Conservation (phyloP, 2,113 vertebrate species). For the Macrotis lagotis region DNA sequence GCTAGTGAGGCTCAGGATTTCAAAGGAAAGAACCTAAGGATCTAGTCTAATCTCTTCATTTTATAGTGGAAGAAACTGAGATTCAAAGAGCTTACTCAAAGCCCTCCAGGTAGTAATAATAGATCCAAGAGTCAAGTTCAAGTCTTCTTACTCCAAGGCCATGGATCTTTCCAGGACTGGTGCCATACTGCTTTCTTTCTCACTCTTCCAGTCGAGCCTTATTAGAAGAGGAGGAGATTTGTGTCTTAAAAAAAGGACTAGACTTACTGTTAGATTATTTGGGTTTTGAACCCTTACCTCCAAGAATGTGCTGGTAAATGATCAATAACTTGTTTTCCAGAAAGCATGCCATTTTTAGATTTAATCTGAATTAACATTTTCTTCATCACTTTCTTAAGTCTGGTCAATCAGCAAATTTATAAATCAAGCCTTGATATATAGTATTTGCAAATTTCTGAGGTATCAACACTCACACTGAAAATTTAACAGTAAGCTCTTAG, state of each 20-base stretch:
- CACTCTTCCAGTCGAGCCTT: neutral
- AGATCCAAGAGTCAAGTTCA: neutral
- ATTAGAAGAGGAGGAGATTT: no score
- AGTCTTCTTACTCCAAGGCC: neutral
- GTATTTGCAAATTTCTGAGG: neutral
- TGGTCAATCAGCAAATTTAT: neutral
- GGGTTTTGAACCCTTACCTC: neutral
- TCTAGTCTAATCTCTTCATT: neutral
- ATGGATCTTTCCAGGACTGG: neutral
- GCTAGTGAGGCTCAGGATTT: neutral
- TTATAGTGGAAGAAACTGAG: neutral
- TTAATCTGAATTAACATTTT: neutral
- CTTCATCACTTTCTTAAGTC: neutral
- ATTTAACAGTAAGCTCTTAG: neutral
- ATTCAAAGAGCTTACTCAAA: neutral
- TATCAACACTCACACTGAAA: neutral
- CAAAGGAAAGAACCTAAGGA: neutral
- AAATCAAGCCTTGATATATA: neutral
- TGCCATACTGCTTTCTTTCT: neutral
- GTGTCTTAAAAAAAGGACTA: neutral
- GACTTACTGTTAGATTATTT: neutral
- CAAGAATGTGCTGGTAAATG: neutral
- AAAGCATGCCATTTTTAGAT: neutral
- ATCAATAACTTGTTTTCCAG: neutral
- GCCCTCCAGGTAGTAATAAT: neutral